A percentile compares a stretch with the other conserved stretches of the same genome.
Conservation (phyloP, 2,888 invertebrate species). For the Sarcophaga variegata region DNA sequence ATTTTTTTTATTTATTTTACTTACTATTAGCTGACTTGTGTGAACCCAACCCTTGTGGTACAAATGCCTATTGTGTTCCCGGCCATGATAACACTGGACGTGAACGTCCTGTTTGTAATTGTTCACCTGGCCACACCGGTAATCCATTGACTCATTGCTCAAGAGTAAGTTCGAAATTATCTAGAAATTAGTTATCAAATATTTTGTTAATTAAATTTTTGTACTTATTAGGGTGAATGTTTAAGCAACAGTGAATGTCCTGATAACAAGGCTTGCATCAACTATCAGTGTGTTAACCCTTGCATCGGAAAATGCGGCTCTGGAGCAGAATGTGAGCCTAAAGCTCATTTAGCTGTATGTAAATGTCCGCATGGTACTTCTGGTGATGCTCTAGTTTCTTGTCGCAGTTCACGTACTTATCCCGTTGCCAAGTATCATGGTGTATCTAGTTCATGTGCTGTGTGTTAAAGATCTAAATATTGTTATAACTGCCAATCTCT, state of each 20-base stretch:
- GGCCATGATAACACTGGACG: slow-evolving; percentile 91
- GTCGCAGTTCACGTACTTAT: slow-evolving; percentile 82
- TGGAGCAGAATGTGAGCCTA: slow-evolving; percentile 88
- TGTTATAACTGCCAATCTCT: slow-evolving; percentile 49
- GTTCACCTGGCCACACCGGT: slow-evolving; percentile 89
- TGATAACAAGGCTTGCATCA: slow-evolving; percentile 89
- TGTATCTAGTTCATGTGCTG: slow-evolving; percentile 45
- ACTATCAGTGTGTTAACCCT: slow-evolving; percentile 88
- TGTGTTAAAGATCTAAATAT: slow-evolving; percentile 47
- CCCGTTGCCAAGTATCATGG: slow-evolving; percentile 80
- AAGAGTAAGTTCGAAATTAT: slow-evolving; percentile 81
- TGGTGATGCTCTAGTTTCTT: slow-evolving; percentile 85
- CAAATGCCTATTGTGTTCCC: slow-evolving; percentile 86
- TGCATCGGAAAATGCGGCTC: slow-evolving; percentile 90
- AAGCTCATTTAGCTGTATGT: slow-evolving; percentile 91
- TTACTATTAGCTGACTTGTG: slow-evolving; percentile 88
- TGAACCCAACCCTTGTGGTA: slow-evolving; percentile 93
- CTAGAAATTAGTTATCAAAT: slow-evolving; percentile 5
- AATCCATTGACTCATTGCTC: slow-evolving; percentile 88
- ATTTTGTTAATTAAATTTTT: slow-evolving; percentile 44
- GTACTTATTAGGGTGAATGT: slow-evolving; percentile 87
- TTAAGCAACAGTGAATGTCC: slow-evolving; percentile 89
- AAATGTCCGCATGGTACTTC: slow-evolving; percentile 88
- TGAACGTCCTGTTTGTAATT: slow-evolving; percentile 93
- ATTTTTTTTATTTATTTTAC: neutral